phyloP scores from a whole-genome alignment of 2,888 invertebrate species.

The Neoaliturus tenellus region DNA sequence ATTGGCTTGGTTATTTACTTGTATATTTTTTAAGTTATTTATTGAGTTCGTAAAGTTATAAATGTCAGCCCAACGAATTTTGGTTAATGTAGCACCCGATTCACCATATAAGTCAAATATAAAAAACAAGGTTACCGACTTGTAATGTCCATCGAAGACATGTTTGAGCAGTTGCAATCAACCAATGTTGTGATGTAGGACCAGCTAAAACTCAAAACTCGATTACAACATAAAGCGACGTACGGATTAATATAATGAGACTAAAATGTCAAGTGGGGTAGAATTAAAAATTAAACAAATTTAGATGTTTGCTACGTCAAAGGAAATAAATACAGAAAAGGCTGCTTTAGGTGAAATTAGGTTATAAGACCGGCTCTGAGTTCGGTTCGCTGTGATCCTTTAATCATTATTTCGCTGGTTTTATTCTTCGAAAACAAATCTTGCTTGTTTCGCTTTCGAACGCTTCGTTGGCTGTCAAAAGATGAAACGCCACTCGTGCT shows the following conservation, averaged over 20 bases:
- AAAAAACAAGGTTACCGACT: too few species aligned
- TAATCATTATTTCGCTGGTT: constrained; percentile 16
- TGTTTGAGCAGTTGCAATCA: background rate
- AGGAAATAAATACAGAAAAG: constrained; percentile 27
- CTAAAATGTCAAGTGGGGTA: constrained; percentile 5
- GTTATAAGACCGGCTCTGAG: constrained; percentile 8
- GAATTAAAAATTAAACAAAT: constrained; percentile 45
- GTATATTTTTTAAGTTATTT: too few species aligned
- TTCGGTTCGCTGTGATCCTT: background rate
- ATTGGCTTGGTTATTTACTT: too few species aligned
- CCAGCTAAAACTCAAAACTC: background rate
- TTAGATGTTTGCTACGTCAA: constrained; percentile 26
- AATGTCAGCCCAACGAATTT: too few species aligned
- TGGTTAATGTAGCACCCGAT: too few species aligned
- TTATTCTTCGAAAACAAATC: constrained; percentile 33
- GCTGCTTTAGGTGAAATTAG: constrained; percentile 19
- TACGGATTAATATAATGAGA: constrained; percentile 33
- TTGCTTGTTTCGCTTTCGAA: constrained; percentile 3
- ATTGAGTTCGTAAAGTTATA: too few species aligned
- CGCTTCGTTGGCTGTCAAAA: constrained; percentile 15
- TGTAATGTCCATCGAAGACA: too few species aligned
- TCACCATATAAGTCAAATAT: too few species aligned
- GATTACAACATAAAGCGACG: background rate
- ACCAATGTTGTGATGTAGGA: background rate
- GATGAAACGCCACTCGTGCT: background rate